Percentiles rank a stretch among this genome's conserved stretches.
Evolutionary conservation across 2,113 vertebrate species (phyloP).

Genomic region (Muscicapa adusta): DNA sequence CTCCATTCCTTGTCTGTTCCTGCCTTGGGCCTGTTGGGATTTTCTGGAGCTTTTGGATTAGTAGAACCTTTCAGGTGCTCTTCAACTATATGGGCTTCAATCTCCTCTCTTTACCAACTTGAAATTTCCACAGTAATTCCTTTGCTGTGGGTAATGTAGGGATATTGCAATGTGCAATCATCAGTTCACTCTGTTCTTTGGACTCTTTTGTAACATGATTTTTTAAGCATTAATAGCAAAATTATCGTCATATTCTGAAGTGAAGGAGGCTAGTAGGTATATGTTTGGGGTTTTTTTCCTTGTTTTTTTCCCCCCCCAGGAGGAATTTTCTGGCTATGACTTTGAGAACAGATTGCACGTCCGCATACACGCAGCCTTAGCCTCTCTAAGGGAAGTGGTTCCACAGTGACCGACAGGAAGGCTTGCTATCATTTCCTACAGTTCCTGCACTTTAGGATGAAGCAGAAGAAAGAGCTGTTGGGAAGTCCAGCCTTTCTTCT

Average conservation of each 20-base stretch:
- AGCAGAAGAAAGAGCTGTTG: slow-evolving; percentile 63
- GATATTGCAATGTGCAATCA: not conserved
- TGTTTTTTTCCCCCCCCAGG: slow-evolving; percentile 62
- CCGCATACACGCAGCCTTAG: slow-evolving; percentile 94
- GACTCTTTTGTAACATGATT: not conserved
- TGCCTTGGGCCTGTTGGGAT: not conserved
- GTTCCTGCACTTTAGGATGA: slow-evolving; percentile 71
- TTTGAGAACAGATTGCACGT: slow-evolving; percentile 98
- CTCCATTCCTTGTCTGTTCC: not conserved
- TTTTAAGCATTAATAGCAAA: not conserved
- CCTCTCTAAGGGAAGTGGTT: slow-evolving; percentile 90
- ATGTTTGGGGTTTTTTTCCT: not conserved
- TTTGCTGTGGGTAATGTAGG: not conserved
- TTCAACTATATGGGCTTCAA: not conserved
- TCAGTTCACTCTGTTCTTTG: not conserved
- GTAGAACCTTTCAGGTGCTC: not conserved
- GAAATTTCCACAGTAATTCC: not conserved
- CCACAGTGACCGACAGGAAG: slow-evolving; percentile 81
- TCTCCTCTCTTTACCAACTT: not conserved
- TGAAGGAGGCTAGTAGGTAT: not conserved
- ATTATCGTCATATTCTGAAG: not conserved
- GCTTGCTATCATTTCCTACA: slow-evolving; percentile 20
- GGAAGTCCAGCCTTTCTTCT: slow-evolving; percentile 67
- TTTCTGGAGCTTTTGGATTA: not conserved
- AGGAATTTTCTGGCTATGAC: slow-evolving; percentile 93